Conservation (phyloP, 2,888 invertebrate species). For the Augochlorella aurata region DNA sequence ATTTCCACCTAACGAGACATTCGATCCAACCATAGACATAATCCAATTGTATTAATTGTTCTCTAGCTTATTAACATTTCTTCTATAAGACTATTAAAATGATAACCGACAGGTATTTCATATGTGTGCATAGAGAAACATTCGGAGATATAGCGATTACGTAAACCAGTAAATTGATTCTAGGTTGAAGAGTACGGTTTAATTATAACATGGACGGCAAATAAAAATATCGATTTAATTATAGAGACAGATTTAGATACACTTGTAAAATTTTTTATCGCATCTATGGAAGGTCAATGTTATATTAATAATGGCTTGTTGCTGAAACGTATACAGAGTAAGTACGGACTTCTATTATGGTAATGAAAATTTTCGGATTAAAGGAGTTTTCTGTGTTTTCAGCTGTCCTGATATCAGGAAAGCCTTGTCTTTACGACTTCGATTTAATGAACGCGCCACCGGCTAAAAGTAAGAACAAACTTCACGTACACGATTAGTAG, state of each 20-base stretch:
- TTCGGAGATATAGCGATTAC: background rate
- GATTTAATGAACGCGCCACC: slow-evolving; percentile 57
- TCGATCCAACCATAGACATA: background rate
- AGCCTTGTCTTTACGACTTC: slow-evolving; percentile 83
- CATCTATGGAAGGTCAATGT: slow-evolving; percentile 88
- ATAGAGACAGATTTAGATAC: slow-evolving; percentile 90
- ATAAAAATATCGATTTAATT: slow-evolving; percentile 88
- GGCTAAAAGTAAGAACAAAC: slow-evolving; percentile 62
- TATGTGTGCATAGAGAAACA: background rate
- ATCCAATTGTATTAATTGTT: background rate
- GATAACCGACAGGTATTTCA: background rate
- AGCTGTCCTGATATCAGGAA: slow-evolving; percentile 86
- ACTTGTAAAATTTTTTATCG: slow-evolving; percentile 88
- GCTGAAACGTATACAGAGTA: slow-evolving; percentile 90
- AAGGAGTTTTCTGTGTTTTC: slow-evolving; percentile 64
- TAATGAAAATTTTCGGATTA: slow-evolving; percentile 17
- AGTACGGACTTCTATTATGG: slow-evolving; percentile 76
- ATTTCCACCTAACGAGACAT: background rate
- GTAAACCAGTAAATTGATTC: slow-evolving; percentile 59
- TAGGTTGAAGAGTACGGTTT: slow-evolving; percentile 91
- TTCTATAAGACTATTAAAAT: background rate
- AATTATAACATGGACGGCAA: slow-evolving; percentile 91
- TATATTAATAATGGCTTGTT: slow-evolving; percentile 90
- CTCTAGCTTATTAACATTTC: background rate
- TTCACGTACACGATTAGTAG: background rate